Percentiles rank a stretch among this genome's conserved stretches.
These are phyloP conservation scores for Rhogogaster chlorosoma DNA, from an alignment of 2,888 invertebrate genomes.

Conservation along the genomic window DNA sequence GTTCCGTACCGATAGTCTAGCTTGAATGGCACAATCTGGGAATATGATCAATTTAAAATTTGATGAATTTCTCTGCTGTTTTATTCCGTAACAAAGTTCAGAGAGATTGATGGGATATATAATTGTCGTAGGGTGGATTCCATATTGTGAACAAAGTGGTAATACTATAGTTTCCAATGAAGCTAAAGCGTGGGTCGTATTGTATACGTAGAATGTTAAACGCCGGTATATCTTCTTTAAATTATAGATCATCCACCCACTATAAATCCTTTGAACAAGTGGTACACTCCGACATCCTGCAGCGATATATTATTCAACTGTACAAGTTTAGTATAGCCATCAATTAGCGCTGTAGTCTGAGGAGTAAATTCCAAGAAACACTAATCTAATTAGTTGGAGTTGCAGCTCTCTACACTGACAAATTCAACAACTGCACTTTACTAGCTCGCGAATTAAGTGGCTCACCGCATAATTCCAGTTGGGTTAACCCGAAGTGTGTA, in stretches of 20 bases:
- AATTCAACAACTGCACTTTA: constrained; percentile 6
- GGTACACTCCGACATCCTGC: not conserved
- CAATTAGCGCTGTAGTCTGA: not conserved
- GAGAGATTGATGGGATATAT: not conserved
- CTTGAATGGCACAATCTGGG: not conserved
- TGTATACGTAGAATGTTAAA: not conserved
- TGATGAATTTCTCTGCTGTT: not conserved
- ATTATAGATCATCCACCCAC: not conserved
- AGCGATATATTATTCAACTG: not conserved
- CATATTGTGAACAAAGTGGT: not conserved
- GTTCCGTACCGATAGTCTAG: not conserved
- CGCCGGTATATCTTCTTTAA: not conserved
- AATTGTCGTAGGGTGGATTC: not conserved
- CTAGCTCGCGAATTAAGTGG: not conserved
- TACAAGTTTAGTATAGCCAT: not conserved
- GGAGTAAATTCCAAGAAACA: not conserved
- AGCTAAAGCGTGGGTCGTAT: not conserved
- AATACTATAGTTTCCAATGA: not conserved
- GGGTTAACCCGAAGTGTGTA: not conserved
- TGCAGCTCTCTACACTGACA: not conserved
- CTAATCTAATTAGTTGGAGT: not conserved
- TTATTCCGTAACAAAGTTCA: not conserved
- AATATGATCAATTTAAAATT: not conserved
- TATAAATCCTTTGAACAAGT: not conserved
- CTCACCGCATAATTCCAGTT: not conserved